Base-by-base conservation (phyloP, 2,888 invertebrate genomes). In the Ornithoptera alexandrae region DNA sequence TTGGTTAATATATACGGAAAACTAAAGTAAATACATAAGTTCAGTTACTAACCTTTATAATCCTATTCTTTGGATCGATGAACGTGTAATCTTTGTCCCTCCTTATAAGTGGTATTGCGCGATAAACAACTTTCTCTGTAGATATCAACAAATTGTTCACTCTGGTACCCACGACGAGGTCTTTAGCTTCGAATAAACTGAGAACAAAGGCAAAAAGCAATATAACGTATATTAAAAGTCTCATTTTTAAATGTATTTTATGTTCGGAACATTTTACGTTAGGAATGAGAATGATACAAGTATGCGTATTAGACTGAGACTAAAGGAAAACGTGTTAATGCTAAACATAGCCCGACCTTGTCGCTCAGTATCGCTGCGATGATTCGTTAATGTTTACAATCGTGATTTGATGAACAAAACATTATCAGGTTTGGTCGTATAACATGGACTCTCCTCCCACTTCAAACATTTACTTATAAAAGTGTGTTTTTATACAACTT, bases 11-110 rank as follows among this genome's bases (percentile, higher is more conserved):
- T 12, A 42, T 42, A 46, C 1, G 64, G 22, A 46, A 62, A 58
- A 42, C 50, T 22, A 58, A 64, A 57, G 56, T 59, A 68, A 39
- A 64, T 60, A 53, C n/a, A 57, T 36, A 17, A 24, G 24, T 50
- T 12, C 60, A 63, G 58, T 15, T 15, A 70, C 74, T 77, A 80
- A 89, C 90, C 86, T 89, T 90, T 69, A 90, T 90, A 78, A 86
- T 79, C 76, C 90, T 82, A 69, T 85, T 80, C 74, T 89, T 87
- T 2, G 84, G 71, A 79, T 90, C 90, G 24, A 79, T 79, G 72
- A 89, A 90, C 56, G 74, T 77, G 72, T 89, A 90, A 78, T 89
- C 90, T 77, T 90, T 89, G 72, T 89, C 89, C 71, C 89, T 80
- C 72, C 75, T 84, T 74, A 87, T 79, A 6, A 90, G 77, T 42